phyloP scores from a whole-genome alignment of 2,797 vertebrate species.

The Esox masquinongy region DNA sequence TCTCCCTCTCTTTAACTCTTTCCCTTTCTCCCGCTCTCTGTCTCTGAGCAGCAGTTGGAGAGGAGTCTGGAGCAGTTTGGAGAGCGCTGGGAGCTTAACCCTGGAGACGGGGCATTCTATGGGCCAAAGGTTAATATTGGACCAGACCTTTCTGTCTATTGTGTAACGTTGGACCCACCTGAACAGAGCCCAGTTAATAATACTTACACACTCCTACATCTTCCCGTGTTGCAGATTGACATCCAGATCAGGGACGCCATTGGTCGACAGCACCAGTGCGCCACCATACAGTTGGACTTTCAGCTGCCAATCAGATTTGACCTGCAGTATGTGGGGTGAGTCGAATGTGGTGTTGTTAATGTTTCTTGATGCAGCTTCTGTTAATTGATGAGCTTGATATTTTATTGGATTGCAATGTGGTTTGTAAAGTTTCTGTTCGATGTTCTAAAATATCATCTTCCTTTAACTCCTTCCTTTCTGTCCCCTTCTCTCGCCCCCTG shows the following conservation, averaged over 20 bases:
- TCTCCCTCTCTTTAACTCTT: background rate
- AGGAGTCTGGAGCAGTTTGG: slow-evolving; percentile 81
- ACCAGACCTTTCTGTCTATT: background rate
- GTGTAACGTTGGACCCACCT: background rate
- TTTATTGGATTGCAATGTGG: background rate
- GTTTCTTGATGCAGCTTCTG: slow-evolving; percentile 1
- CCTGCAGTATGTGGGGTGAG: slow-evolving; percentile 85
- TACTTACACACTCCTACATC: slow-evolving; percentile 11
- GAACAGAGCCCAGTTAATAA: background rate
- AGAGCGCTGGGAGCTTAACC: slow-evolving; percentile 85
- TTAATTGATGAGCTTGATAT: background rate
- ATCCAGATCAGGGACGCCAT: slow-evolving; percentile 86
- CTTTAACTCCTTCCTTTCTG: slow-evolving; percentile 12
- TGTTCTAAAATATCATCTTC: background rate
- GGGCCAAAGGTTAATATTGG: slow-evolving; percentile 85
- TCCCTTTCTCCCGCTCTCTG: slow-evolving; percentile 13
- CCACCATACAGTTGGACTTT: slow-evolving; percentile 93
- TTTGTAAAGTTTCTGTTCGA: background rate
- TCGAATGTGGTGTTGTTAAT: slow-evolving; percentile 20
- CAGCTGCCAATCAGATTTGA: slow-evolving; percentile 88
- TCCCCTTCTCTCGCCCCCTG: background rate
- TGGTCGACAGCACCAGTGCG: slow-evolving; percentile 89
- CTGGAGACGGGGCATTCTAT: slow-evolving; percentile 91
- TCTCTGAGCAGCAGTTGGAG: slow-evolving; percentile 76
- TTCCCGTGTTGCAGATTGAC: slow-evolving; percentile 77